Conservation (phyloP, 2,113 vertebrate genomes). For the Alligator sinensis region DNA sequence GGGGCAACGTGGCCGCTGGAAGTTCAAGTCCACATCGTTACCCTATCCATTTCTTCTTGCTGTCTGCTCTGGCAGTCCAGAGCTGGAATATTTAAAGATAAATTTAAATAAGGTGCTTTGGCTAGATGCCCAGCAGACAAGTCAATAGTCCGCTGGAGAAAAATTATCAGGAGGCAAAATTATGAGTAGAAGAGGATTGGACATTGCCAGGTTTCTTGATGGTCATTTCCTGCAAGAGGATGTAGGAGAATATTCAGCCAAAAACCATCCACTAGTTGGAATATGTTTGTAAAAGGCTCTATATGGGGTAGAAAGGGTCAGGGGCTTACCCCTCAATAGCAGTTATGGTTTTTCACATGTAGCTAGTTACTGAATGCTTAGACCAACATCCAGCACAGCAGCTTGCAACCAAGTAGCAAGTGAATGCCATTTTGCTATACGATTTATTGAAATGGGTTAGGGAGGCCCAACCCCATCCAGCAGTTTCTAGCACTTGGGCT, state of each 20-base stretch:
- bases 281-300: accelerated
- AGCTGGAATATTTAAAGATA: too few species aligned
- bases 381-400: not conserved
- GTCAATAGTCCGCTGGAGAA: not conserved
- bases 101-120: too few species aligned
- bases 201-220: not conserved
- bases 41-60: not conserved
- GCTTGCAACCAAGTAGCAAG: not conserved
- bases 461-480: not conserved
- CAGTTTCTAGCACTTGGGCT: accelerated
- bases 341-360: not conserved
- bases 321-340: accelerated
- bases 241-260: accelerated
- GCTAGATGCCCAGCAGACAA: not conserved
- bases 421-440: not conserved
- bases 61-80: not conserved
- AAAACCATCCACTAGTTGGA: accelerated
- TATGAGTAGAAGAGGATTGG: not conserved
- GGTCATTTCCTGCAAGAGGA: not conserved
- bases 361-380: not conserved
- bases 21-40: not conserved
- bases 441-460: not conserved
- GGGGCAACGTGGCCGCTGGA: not conserved
- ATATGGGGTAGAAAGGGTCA: not conserved
- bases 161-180: not conserved